Evolutionary conservation across 2,888 invertebrate genomes (phyloP).

Genomic region (Sesamia inferens): DNA sequence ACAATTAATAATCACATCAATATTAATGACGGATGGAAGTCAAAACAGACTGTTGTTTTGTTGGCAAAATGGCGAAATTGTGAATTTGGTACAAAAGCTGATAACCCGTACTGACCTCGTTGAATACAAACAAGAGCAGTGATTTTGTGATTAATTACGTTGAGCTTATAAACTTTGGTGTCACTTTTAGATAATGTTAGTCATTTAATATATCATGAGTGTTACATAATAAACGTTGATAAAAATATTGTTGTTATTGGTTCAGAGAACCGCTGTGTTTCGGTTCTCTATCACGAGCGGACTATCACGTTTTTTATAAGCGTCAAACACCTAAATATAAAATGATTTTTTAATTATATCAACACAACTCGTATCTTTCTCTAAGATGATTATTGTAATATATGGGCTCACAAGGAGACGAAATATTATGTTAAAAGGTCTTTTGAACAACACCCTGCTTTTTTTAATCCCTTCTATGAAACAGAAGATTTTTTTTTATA

Average conservation of each 20-base stretch:
- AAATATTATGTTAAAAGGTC: no score
- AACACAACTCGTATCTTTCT: neutral
- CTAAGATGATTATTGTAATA: neutral
- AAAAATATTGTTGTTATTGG: slow-evolving; percentile 10
- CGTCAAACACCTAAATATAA: neutral
- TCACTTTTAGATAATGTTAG: slow-evolving; percentile 32
- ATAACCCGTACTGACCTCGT: slow-evolving; percentile 44
- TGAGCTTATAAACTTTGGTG: slow-evolving; percentile 22
- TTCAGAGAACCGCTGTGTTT: neutral
- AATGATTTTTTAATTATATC: no score
- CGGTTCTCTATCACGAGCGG: no score
- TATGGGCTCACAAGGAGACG: no score
- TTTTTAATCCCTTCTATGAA: no score
- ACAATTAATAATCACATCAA: slow-evolving; percentile 26
- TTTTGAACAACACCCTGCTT: no score
- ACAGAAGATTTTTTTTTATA: neutral
- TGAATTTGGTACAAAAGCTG: slow-evolving; percentile 28
- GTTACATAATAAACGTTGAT: slow-evolving; percentile 16
- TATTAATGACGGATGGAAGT: slow-evolving; percentile 37
- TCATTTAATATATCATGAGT: slow-evolving; percentile 24
- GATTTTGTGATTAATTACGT: slow-evolving; percentile 44
- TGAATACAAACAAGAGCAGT: slow-evolving; percentile 39
- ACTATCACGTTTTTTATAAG: neutral
- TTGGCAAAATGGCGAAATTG: slow-evolving; percentile 21
- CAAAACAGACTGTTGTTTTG: slow-evolving; percentile 30